A percentile compares a stretch with the other conserved stretches of the same genome.
phyloP scores from a whole-genome alignment of 2,797 vertebrate genomes.

The Bryconaethiops microstoma region DNA sequence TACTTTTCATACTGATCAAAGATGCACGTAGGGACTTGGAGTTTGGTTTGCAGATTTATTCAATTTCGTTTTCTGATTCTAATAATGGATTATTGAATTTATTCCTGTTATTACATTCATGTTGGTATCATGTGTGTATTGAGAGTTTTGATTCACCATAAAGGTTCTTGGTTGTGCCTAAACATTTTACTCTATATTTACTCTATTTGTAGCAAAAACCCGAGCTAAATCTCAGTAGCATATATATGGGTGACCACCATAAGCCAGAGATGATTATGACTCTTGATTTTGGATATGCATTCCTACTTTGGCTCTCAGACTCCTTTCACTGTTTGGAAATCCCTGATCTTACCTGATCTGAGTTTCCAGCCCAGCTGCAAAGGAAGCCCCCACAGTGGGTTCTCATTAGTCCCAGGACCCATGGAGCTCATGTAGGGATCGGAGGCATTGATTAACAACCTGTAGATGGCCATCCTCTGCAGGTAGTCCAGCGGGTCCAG shows the following conservation, averaged over 20 bases:
- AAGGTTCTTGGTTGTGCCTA: too few relatives aligned
- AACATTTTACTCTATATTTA: too few relatives aligned
- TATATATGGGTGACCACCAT: not conserved
- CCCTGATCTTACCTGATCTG: constrained; percentile 76
- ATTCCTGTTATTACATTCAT: too few relatives aligned
- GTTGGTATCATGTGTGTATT: too few relatives aligned
- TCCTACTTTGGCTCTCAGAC: not conserved
- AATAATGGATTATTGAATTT: too few relatives aligned
- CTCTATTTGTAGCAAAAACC: too few relatives aligned
- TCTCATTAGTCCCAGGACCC: constrained; percentile 71
- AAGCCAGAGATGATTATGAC: not conserved
- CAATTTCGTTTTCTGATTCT: too few relatives aligned
- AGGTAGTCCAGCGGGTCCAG: constrained; percentile 80
- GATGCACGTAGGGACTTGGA: not conserved
- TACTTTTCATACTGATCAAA: not conserved
- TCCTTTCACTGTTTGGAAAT: too few relatives aligned
- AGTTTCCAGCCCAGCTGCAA: constrained; percentile 86
- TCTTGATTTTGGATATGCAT: not conserved
- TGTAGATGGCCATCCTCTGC: constrained; percentile 81
- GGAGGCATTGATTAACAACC: constrained; percentile 76
- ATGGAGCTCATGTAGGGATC: constrained; percentile 75
- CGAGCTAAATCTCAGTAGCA: too few relatives aligned
- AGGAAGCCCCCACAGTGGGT: constrained; percentile 84
- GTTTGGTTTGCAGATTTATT: too few relatives aligned
- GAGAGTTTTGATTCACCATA: too few relatives aligned